Evolutionary conservation across 2,113 vertebrate genomes (phyloP), one percentile per base, ranked within the genome.

Genomic region (Tyto alba): DNA sequence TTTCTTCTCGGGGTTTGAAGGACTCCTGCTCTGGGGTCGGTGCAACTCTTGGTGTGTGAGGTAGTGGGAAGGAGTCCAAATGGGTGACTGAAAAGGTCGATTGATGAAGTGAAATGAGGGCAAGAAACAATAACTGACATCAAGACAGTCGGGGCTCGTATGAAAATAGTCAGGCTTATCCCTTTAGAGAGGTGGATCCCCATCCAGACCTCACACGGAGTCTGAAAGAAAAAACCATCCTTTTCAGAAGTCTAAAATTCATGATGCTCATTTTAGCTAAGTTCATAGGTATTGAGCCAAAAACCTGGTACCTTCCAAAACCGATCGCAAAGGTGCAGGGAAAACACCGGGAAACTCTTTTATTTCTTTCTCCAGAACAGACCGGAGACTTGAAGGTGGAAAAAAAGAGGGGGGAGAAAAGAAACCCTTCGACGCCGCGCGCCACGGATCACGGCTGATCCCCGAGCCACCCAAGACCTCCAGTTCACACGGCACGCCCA

Each of bases 401-500:
- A 89, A 75, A 75, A 22, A 30, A 0, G 13, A 90, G 34, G 25
- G 50, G 47, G 7, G 26, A 41, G 21, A 64, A 88, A 11, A 26
- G 16, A 26, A 57, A 18, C 6, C 14, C 59, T 57, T 18, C 7
- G 67, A 30, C 16, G 43, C 36, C 2, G 3, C 52, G 8, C 16
- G 7, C 48, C 40, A 23, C 18, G 1, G 29, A 32, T 36, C 26
- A 21, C 15, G 4, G 56, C 27, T 7, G 27, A 32, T 45, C 47
- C 55, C 34, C 20, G 34, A 22, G 57, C 40, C 25, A 38, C 25
- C 41, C 17, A 20, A 40, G 40, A 32, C 26, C 57, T 48, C 22
- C 47, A 5, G 19, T 55, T 23, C 23, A 23, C 4, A 7, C 1
- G 2, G 47, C 8, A 4, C 2, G 7, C 16, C 57, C 17, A 30